phyloP scores from a whole-genome alignment of 2,113 vertebrate species.

The Mandrillus leucophaeus region DNA sequence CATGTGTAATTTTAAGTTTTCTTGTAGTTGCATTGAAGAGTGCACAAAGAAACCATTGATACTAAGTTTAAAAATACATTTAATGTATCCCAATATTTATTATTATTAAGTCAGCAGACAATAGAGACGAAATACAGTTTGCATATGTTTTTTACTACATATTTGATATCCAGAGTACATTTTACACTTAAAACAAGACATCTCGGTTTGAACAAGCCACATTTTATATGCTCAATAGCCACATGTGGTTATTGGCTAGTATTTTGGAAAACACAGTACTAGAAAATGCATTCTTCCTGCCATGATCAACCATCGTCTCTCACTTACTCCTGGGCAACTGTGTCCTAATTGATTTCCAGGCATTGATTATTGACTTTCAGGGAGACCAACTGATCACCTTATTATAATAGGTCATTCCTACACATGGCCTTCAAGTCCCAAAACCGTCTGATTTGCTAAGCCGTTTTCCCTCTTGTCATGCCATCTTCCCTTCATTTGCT shows the following conservation, averaged over 20 bases:
- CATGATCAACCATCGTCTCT: neutral
- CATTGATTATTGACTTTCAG: neutral
- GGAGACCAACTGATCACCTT: neutral
- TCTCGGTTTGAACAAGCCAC: neutral
- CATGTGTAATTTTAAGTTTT: neutral
- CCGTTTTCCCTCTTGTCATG: fast-evolving
- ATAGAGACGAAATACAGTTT: neutral
- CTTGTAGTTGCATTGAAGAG: neutral
- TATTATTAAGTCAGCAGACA: neutral
- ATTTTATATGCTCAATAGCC: neutral
- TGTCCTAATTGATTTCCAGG: neutral
- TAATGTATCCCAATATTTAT: neutral
- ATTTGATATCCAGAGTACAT: neutral
- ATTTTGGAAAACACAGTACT: neutral
- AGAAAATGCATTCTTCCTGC: neutral
- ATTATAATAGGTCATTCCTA: fast-evolving
- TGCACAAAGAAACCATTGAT: neutral
- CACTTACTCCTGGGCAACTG: neutral
- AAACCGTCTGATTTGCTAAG: too few relatives aligned
- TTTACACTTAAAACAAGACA: fast-evolving
- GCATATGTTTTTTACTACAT: neutral
- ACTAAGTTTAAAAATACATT: neutral
- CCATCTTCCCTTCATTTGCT: too few relatives aligned
- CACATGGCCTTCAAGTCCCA: neutral
- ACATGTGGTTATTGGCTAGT: neutral